These are phyloP conservation scores for Osmerus eperlanus DNA, from an alignment of 2,113 vertebrate genomes.

Conservation along the genomic window DNA sequence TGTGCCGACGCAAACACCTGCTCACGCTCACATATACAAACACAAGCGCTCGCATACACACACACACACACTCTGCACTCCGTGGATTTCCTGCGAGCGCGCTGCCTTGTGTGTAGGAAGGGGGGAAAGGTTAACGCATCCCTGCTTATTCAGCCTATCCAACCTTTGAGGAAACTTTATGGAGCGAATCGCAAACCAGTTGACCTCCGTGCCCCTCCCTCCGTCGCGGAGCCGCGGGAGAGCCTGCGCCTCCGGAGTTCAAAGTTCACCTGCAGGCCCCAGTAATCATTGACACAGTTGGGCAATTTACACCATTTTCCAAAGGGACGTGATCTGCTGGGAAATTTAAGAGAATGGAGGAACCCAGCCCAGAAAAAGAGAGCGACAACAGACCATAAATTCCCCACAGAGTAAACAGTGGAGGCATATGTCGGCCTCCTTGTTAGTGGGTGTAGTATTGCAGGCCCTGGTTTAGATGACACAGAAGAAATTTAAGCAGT, in stretches of 20 bases:
- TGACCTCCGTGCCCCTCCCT: constrained; percentile 39
- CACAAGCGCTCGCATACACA: constrained; percentile 22
- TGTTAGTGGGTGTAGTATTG: constrained; percentile 65
- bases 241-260: constrained; percentile 42
- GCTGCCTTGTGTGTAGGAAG: constrained; percentile 23
- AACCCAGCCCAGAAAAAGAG: constrained; percentile 30
- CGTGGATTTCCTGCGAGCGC: constrained; percentile 32
- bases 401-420: constrained; percentile 61
- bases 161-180: constrained; percentile 58
- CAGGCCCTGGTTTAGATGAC: constrained; percentile 60
- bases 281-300: constrained; percentile 59
- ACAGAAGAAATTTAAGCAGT: constrained; percentile 59
- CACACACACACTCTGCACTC: constrained; percentile 19
- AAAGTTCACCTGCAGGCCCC: constrained; percentile 56
- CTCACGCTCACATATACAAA: constrained; percentile 32
- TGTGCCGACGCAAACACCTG: constrained; percentile 53
- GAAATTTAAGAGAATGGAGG: constrained; percentile 49
- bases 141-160: constrained; percentile 41
- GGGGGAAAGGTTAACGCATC: constrained; percentile 63
- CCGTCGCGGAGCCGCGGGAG: constrained; percentile 6
- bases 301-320: constrained; percentile 22
- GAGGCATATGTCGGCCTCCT: constrained; percentile 54
- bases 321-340: constrained; percentile 28
- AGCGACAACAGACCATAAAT: constrained; percentile 50
- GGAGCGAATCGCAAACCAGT: constrained; percentile 52